Base-by-base conservation (phyloP, 2,888 invertebrate species). In the Elysia crispata region DNA sequence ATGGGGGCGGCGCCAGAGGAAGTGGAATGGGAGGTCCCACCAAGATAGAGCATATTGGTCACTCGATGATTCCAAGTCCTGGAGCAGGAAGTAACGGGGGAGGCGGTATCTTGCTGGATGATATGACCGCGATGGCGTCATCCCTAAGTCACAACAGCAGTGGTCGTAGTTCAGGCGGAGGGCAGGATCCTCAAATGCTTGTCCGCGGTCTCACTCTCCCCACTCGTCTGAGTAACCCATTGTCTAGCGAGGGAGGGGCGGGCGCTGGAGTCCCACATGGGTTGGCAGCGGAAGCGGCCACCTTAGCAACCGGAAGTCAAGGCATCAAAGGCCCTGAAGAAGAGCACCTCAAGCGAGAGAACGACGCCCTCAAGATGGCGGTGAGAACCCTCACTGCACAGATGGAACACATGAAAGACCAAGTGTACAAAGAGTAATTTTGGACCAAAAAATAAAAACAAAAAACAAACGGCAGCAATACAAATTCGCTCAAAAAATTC, bases 351-450 rank as follows among this genome's bases (percentile, higher is more conserved):
- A 64, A 81, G n/a, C 74, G 80, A 1, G 83, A 85, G 54, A 83
- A 83, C 62, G 78, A 81, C 1, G 85, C 85, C 3, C 77, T 87
- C 31, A 85, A 84, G 76, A 67, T 77, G 20, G 81, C 85, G 20
- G 77, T 86, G 18, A 80, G 81, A 31, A 75, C 77, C 1, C 75
- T 86, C 5, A 83, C 85, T 18, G 84, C 84, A 0, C 83, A 87
- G 67, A 81, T 86, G 23, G 83, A 85, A 50, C 84, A 83, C 54
- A 86, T 86, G 86, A 83, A 81, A 66, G 77, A 77, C 25, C 69
- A 70, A 41, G 70, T 28, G 0, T 69, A 69, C 8, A 41, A 41
- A 41, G 41, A 41, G 41, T 41, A 11, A 41, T 41, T 41, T 41
- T 41, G 11, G 11, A 41, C 41, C 11, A 3, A 41, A 41, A 6